Conservation (phyloP, 2,113 vertebrate genomes). For the Sprattus sprattus region DNA sequence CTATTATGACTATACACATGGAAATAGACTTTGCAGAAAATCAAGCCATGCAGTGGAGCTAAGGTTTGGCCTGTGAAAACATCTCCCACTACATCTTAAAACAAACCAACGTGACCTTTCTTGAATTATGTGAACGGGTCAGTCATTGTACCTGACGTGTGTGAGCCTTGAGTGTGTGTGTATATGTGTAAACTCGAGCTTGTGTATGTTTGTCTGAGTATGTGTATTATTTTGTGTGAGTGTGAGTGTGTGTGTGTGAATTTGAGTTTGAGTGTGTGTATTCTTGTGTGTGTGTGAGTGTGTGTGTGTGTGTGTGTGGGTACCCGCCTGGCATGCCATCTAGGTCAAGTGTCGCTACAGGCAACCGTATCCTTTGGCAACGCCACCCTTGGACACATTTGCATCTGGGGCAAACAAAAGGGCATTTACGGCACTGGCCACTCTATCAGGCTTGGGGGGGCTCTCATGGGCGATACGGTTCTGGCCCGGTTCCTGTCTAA, state of each 20-base stretch:
- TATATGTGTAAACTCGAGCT: background rate
- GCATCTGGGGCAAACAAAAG: constrained; percentile 63
- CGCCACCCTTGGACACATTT: constrained; percentile 66
- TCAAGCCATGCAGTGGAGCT: too few species aligned
- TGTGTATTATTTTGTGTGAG: background rate
- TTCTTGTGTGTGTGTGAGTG: background rate
- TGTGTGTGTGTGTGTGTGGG: background rate
- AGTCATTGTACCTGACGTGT: background rate
- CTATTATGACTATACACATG: too few species aligned
- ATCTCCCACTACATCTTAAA: too few species aligned
- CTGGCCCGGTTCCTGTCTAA: constrained; percentile 38
- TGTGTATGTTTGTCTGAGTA: background rate
- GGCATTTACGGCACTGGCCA: constrained; percentile 50
- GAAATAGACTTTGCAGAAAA: too few species aligned
- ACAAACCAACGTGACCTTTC: too few species aligned
- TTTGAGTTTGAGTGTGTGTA: background rate
- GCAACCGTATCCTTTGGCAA: constrained; percentile 56
- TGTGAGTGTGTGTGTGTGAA: background rate
- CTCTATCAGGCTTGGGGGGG: constrained; percentile 23
- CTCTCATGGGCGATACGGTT: constrained; percentile 54
- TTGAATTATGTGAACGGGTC: background rate
- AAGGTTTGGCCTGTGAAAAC: too few species aligned
- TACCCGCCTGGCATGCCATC: background rate
- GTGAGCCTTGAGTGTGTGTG: background rate
- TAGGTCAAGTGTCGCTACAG: constrained; percentile 53